Percentiles rank a stretch among this genome's conserved stretches.
Conservation (phyloP, 2,888 invertebrate genomes). For the Sinohyriopsis cumingii region DNA sequence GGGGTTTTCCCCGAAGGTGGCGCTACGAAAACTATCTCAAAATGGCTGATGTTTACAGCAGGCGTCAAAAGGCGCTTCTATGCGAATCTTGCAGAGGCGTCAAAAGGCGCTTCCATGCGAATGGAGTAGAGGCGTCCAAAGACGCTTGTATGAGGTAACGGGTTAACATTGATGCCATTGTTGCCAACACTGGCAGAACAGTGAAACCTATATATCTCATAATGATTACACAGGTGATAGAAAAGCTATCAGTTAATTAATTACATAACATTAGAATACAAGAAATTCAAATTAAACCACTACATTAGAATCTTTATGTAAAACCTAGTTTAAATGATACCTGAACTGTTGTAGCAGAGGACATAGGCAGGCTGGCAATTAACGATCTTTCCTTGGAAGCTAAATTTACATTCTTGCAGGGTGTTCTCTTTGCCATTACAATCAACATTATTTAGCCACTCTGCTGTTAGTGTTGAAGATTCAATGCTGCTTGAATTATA, state of each 20-base stretch:
- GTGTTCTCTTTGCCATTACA: constrained; percentile 72
- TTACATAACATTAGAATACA: background rate
- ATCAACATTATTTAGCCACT: constrained; percentile 64
- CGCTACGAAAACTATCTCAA: too few relatives aligned
- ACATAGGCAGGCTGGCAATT: constrained; percentile 43
- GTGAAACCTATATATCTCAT: too few relatives aligned
- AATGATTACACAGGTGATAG: too few relatives aligned
- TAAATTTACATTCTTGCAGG: constrained; percentile 42
- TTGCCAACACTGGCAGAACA: too few relatives aligned
- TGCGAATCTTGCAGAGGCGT: too few relatives aligned
- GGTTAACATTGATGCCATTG: too few relatives aligned
- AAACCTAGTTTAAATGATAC: constrained; percentile 8
- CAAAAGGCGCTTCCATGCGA: too few relatives aligned
- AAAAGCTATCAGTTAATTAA: background rate
- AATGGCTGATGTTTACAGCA: too few relatives aligned
- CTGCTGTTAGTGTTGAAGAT: constrained; percentile 30
- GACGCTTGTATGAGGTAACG: too few relatives aligned
- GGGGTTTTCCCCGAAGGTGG: too few relatives aligned
- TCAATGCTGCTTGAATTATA: constrained; percentile 47
- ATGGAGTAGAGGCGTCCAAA: too few relatives aligned
- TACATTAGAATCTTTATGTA: background rate
- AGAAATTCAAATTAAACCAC: background rate
- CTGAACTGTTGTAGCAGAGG: constrained; percentile 47
- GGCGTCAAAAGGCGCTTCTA: too few relatives aligned
- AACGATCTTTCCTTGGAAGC: constrained; percentile 9